A percentile compares a stretch with the other conserved stretches of the same genome.
phyloP scores from a whole-genome alignment of 2,888 invertebrate species.

The Monoplex corrugatus region DNA sequence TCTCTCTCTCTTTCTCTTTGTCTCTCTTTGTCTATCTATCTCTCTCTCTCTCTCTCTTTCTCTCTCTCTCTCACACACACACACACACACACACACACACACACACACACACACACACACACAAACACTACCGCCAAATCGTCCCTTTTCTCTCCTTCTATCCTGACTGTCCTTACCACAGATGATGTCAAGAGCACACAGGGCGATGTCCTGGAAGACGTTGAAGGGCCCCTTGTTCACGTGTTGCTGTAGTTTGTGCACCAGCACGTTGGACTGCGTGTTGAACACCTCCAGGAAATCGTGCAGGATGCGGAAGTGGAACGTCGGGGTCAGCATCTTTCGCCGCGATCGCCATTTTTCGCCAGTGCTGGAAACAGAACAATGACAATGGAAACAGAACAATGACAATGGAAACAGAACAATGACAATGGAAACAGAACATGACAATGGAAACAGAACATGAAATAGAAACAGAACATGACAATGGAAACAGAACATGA shows the following conservation, averaged over 20 bases:
- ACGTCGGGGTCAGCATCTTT: constrained; percentile 89
- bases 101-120: not conserved
- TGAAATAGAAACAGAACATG: too few relatives aligned
- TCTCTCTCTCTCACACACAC: too few relatives aligned
- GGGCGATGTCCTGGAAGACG: constrained; percentile 86
- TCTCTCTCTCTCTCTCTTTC: too few relatives aligned
- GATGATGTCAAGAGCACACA: constrained; percentile 86
- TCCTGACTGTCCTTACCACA: constrained; percentile 86
- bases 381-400: too few relatives aligned
- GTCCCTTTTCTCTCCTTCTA: too few relatives aligned
- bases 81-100: not conserved
- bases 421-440: too few relatives aligned
- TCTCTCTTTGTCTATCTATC: too few relatives aligned
- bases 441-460: too few relatives aligned
- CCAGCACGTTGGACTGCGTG: constrained; percentile 85
- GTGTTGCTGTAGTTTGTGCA: constrained; percentile 83
- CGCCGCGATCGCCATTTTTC: constrained; percentile 87
- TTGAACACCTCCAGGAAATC: constrained; percentile 88
- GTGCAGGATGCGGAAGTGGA: constrained; percentile 90
- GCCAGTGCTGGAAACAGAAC: constrained; percentile 82
- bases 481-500: too few relatives aligned
- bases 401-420: too few relatives aligned
- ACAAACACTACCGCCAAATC: too few relatives aligned
- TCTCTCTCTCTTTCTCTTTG: too few relatives aligned
- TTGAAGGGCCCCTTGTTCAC: constrained; percentile 81